Evolutionary conservation across 2,888 invertebrate species (phyloP).

Genomic region (Vesta saturnalis): DNA sequence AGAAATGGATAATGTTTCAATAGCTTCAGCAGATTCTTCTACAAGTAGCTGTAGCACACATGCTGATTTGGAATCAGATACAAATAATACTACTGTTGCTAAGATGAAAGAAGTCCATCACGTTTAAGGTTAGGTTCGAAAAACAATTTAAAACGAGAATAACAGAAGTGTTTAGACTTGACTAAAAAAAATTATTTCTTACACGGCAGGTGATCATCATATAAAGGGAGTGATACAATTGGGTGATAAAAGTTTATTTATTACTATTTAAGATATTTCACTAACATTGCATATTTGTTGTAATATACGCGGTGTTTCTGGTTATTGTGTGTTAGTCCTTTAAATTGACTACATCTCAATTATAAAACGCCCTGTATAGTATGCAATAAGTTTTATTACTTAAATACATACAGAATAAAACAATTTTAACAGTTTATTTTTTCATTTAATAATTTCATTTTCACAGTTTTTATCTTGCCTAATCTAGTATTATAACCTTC

Average conservation of each 20-base stretch:
- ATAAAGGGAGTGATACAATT: conserved; percentile 28
- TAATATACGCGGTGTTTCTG: conserved; percentile 53
- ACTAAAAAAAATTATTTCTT: neutral
- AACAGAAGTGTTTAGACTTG: neutral
- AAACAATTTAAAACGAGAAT: neutral
- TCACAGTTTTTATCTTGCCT: conserved; percentile 29
- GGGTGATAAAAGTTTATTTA: conserved; percentile 37
- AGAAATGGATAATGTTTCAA: conserved; percentile 64
- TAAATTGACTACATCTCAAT: neutral
- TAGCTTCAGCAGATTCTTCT: conserved; percentile 52
- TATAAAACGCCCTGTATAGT: conserved; percentile 57
- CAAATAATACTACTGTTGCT: neutral
- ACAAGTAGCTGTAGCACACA: conserved; percentile 55
- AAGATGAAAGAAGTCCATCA: conserved; percentile 9
- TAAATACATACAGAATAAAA: conserved; percentile 12
- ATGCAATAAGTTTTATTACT: conserved; percentile 50
- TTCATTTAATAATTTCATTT: conserved; percentile 12
- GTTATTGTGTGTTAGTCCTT: neutral
- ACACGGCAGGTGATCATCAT: neutral
- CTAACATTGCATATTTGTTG: conserved; percentile 52
- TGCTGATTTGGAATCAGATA: conserved; percentile 46
- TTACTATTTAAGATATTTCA: conserved; percentile 18
- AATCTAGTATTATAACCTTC: conserved; percentile 51
- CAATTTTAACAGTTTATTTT: no score
- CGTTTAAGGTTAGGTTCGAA: neutral